Evolutionary conservation across 2,888 invertebrate genomes (phyloP).

Genomic region (Prosapia bicincta): DNA sequence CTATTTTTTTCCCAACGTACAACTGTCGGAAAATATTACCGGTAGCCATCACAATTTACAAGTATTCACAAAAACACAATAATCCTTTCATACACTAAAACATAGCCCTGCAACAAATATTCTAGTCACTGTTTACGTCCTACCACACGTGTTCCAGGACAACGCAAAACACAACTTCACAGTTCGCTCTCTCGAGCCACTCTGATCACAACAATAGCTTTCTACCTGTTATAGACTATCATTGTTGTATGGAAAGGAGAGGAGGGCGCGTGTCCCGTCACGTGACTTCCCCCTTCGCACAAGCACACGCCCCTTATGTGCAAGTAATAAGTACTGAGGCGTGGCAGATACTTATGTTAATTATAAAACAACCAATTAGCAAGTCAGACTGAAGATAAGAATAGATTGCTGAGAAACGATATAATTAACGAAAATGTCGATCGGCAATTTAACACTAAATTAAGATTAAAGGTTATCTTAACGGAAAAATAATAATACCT

Average conservation of each 20-base stretch:
- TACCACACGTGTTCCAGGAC: not conserved
- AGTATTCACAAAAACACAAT: not conserved
- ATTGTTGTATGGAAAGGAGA: not conserved
- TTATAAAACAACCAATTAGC: slow-evolving; percentile 2
- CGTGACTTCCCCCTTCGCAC: slow-evolving; percentile 7
- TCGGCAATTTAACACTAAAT: too few species aligned
- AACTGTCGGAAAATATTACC: not conserved
- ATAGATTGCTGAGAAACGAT: too few species aligned
- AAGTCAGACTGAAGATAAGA: too few species aligned
- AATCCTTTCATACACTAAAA: not conserved
- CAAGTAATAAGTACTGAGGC: not conserved
- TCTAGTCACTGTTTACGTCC: not conserved
- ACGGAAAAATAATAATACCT: too few species aligned
- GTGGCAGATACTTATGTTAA: not conserved
- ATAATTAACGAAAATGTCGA: too few species aligned
- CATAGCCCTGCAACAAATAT: not conserved
- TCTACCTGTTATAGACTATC: slow-evolving; percentile 12
- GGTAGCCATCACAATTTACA: not conserved
- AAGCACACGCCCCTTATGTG: not conserved
- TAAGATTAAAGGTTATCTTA: too few species aligned
- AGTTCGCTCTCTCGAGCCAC: not conserved
- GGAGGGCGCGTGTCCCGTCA: slow-evolving; percentile 20
- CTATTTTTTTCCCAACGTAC: not conserved
- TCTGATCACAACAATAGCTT: not conserved
- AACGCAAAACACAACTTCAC: not conserved